phyloP scores from a whole-genome alignment of 2,888 invertebrate genomes.

The Sarcophaga subvicina region DNA sequence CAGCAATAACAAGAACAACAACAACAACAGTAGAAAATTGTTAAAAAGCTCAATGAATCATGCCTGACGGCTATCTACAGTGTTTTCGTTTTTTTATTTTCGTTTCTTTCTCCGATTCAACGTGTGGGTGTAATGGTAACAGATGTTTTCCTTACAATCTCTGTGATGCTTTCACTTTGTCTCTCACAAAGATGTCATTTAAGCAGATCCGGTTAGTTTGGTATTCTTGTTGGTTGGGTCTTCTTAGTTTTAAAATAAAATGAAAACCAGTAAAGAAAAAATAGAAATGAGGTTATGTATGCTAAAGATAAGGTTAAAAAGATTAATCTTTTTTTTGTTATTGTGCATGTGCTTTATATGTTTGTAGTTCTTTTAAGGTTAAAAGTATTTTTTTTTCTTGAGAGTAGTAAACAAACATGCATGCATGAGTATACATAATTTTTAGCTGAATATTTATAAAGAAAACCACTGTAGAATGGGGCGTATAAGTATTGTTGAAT shows the following conservation, averaged over 20 bases:
- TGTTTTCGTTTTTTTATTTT: background rate
- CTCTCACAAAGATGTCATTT: background rate
- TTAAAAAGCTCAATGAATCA: conserved; percentile 28
- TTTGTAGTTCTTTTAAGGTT: conserved; percentile 12
- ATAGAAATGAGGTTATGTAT: conserved; percentile 24
- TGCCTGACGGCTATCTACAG: conserved; percentile 2
- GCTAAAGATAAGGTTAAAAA: conserved; percentile 34
- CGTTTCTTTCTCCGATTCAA: background rate
- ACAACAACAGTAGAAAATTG: background rate
- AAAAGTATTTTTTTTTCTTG: background rate
- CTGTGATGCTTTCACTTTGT: background rate
- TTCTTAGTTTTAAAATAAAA: background rate
- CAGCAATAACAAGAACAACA: background rate
- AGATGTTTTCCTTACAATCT: conserved; percentile 13
- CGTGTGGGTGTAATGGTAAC: background rate
- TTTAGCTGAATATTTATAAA: background rate
- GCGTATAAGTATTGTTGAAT: background rate
- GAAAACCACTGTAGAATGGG: background rate
- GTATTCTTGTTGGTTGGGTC: background rate
- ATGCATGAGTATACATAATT: background rate
- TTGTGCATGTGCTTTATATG: background rate
- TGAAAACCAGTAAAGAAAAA: background rate
- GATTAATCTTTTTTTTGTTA: conserved; percentile 2
- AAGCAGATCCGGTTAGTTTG: too few species aligned
- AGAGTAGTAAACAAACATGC: background rate